Percentiles rank a stretch among this genome's conserved stretches.
phyloP scores from a whole-genome alignment of 92 coral and sea anemone genomes.

The Parazoanthus swiftii region DNA sequence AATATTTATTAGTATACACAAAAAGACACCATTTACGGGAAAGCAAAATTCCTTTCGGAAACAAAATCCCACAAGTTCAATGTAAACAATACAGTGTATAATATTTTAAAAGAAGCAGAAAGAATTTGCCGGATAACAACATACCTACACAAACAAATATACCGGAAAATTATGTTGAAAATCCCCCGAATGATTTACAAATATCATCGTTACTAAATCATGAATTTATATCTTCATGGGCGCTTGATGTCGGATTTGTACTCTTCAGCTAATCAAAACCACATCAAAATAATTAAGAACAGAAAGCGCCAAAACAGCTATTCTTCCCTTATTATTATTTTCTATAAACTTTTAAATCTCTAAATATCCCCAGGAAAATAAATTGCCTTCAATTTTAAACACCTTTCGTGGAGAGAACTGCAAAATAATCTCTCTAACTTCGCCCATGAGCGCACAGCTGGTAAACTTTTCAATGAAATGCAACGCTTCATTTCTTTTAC shows the following conservation, averaged over 20 bases:
- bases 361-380: slow-evolving; percentile 23
- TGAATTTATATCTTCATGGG: slow-evolving; percentile 82
- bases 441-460: slow-evolving; percentile 38
- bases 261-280: slow-evolving; percentile 74
- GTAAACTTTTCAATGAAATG: slow-evolving; percentile 38
- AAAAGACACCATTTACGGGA: slow-evolving; percentile 39
- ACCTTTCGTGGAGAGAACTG: slow-evolving; percentile 30
- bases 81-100: slow-evolving; percentile 36
- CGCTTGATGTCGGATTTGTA: slow-evolving; percentile 64
- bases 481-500: slow-evolving; percentile 37
- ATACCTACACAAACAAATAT: slow-evolving; percentile 74
- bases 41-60: slow-evolving; percentile 55
- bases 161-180: slow-evolving; percentile 63
- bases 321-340: slow-evolving; percentile 51
- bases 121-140: slow-evolving; percentile 49
- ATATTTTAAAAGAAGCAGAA: slow-evolving; percentile 5
- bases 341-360: neutral
- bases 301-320: slow-evolving; percentile 61
- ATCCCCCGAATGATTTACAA: slow-evolving; percentile 66
- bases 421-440: slow-evolving; percentile 41
- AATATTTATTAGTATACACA: slow-evolving; percentile 50
- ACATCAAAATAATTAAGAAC: slow-evolving; percentile 81
- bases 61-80: slow-evolving; percentile 44
- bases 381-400: slow-evolving; percentile 10
- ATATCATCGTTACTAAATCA: slow-evolving; percentile 77